Evolutionary conservation across 2,113 vertebrate species (phyloP).

Genomic region (Tauraco erythrolophus): DNA sequence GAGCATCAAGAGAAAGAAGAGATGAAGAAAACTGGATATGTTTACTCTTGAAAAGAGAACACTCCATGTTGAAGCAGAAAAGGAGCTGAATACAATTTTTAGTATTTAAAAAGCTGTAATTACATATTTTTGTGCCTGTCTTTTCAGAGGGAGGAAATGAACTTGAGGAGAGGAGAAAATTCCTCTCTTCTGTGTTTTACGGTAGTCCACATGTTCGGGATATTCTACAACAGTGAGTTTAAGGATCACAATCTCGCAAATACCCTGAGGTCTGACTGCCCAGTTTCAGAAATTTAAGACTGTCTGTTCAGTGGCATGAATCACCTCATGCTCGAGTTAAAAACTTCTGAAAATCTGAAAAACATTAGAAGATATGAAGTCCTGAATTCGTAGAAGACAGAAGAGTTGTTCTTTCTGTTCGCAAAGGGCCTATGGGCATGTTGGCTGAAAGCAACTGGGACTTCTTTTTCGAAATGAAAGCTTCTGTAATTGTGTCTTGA

Average conservation of each 20-base stretch:
- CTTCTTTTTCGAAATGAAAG: not conserved
- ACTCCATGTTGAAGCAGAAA: not conserved
- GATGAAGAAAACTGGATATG: not conserved
- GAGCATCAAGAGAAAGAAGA: not conserved
- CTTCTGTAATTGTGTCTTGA: not conserved
- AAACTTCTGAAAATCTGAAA: not conserved
- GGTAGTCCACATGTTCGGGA: not conserved
- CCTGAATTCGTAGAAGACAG: no score
- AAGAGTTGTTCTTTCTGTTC: not conserved
- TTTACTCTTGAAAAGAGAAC: not conserved
- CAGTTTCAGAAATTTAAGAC: not conserved
- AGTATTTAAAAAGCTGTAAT: not conserved
- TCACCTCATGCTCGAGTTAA: not conserved
- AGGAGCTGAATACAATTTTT: not conserved
- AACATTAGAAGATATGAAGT: not conserved
- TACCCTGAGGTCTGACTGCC: rapidly evolving
- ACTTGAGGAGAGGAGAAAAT: not conserved
- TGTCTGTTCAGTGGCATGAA: not conserved
- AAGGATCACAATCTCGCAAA: not conserved
- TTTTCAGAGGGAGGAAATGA: not conserved
- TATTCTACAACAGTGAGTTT: not conserved
- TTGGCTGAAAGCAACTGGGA: not conserved
- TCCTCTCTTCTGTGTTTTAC: not conserved
- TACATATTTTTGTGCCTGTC: not conserved
- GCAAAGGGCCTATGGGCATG: not conserved